Evolutionary conservation across 2,113 vertebrate genomes (phyloP), one percentile per base, ranked within the genome.

Genomic region (Pycnonotus jocosus): DNA sequence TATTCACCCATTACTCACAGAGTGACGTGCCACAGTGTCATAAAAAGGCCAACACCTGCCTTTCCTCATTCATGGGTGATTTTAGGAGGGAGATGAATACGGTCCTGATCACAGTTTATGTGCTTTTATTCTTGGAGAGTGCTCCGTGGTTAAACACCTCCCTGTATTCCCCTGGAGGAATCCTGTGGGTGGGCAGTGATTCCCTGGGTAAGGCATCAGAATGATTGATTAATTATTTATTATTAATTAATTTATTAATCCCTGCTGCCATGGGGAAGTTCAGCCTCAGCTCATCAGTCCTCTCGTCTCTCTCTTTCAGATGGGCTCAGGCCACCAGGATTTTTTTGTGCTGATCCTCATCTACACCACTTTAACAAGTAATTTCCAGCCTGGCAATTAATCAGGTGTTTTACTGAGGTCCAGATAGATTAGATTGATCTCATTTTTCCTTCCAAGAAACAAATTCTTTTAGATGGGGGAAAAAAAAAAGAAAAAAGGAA

Each of bases 1-100:
- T 96, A 95, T 96, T 97, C 97, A 96, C 94, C 88, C 91, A 92
- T 97, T 91, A 84, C 92, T 97, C 93, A 95, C n/a, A 40, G 30
- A 22, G n/a, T 57, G 96, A 76, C 22, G 44, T 74, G 85, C 72
- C 89, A 91, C 77, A 76, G 27, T 81, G 88, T 69, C 89, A 95
- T 84, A 57, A 95, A 98, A 97, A 97, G 95, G 79, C 83, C 90
- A 96, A 58, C 45, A 72, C 37, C 70, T 31, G 53, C 91, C 89
- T 96, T 95, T 95, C 92, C 50, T 69, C 50, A 89, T 89, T 96
- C 86, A 33, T 7, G 18, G 51, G 30, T 79, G 85, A 86, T 70
- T 95, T 93, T 40, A 38, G 72, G 38, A 86, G 51, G 88, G 94
- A 92, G 76, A 90, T 85, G 77, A 77, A 83, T 83, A 48, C 40